Evolutionary conservation across 2,797 vertebrate species (phyloP).

Genomic region (Pseudotriccus pelzelni): DNA sequence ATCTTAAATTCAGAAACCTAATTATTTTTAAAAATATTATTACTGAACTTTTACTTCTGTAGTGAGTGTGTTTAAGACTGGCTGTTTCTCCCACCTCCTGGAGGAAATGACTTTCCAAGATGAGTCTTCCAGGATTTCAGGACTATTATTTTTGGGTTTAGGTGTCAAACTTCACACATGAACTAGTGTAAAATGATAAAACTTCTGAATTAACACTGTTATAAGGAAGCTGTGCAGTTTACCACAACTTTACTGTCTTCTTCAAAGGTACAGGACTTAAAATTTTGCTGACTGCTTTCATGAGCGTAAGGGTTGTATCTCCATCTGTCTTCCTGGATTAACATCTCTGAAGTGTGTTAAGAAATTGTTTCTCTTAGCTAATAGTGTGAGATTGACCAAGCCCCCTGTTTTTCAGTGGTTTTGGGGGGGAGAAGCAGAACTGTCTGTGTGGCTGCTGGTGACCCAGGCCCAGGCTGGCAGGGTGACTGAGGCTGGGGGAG

Average conservation of each 20-base stretch:
- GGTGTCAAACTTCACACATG: background rate
- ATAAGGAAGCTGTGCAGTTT: background rate
- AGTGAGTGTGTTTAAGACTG: background rate
- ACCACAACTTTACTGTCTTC: background rate
- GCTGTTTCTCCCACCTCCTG: background rate
- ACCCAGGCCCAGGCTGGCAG: background rate
- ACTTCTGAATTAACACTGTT: background rate
- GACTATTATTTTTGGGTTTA: background rate
- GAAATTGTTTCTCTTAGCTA: background rate
- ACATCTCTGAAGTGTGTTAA: background rate
- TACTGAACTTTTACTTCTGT: background rate
- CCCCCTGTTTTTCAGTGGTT: background rate
- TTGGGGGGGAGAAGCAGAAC: background rate
- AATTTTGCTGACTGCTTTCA: background rate
- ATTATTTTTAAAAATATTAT: background rate
- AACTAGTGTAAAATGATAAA: background rate
- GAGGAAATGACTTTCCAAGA: background rate
- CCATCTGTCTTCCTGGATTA: background rate
- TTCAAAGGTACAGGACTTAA: background rate
- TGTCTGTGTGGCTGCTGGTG: background rate
- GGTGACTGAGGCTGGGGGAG: background rate
- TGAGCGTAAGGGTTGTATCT: background rate
- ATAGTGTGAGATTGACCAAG: background rate
- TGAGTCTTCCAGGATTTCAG: background rate
- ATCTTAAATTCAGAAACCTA: background rate